These are phyloP conservation scores for Drosophila emarginata DNA, from an alignment of 2,888 invertebrate species.

Conservation along the genomic window DNA sequence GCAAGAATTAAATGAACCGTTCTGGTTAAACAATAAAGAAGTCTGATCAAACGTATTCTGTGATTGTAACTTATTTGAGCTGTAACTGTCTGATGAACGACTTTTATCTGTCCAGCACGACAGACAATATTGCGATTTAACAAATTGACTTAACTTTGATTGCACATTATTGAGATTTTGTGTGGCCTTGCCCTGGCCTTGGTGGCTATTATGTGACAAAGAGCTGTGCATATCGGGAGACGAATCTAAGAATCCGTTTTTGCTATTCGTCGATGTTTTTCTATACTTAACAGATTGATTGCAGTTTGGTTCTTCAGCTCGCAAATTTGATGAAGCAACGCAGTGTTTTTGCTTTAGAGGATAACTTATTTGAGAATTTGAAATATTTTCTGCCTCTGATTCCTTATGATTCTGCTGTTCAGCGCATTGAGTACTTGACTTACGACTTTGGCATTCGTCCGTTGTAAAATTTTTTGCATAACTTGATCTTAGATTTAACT, in stretches of 20 bases:
- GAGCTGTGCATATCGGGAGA: background rate
- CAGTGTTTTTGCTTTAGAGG: background rate
- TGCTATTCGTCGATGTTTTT: background rate
- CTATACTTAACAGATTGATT: background rate
- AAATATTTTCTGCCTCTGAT: background rate
- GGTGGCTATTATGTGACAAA: background rate
- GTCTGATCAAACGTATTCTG: background rate
- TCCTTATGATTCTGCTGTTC: no score
- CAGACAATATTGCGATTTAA: background rate
- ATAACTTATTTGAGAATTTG: background rate
- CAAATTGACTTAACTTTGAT: background rate
- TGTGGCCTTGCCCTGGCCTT: no score
- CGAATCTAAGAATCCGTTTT: background rate
- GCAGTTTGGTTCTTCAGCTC: background rate
- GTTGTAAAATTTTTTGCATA: background rate
- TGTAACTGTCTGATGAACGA: background rate
- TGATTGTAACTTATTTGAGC: background rate
- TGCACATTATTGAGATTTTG: background rate
- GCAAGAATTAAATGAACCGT: background rate
- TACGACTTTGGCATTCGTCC: background rate
- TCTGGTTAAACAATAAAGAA: no score
- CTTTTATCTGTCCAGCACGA: background rate
- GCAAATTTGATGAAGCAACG: background rate
- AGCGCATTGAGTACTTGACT: background rate
- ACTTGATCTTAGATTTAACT: background rate